Evolutionary conservation across 2,888 invertebrate genomes (phyloP).

Genomic region (Nycteola revayana): DNA sequence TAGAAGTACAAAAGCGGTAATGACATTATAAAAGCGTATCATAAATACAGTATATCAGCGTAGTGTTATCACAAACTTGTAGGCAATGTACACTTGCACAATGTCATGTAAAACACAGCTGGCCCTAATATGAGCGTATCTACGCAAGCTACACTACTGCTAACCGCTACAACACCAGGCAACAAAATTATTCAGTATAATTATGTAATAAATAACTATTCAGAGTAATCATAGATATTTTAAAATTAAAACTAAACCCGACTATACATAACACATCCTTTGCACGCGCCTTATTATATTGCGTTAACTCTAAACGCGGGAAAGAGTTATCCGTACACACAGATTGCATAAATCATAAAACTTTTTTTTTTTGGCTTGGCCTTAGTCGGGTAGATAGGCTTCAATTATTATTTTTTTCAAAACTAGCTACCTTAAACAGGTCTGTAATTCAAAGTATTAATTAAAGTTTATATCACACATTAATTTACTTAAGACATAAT

Average conservation of each 20-base stretch:
- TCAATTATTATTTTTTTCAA: constrained; percentile 38
- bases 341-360: constrained; percentile 14
- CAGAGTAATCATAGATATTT: constrained; percentile 49
- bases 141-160: constrained; percentile 35
- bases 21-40: constrained; percentile 30
- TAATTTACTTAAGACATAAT: constrained; percentile 58
- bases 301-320: background rate
- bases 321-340: constrained; percentile 13
- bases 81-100: constrained; percentile 42
- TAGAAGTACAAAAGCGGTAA: constrained; percentile 43
- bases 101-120: constrained; percentile 58
- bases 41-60: constrained; percentile 26
- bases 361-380: constrained; percentile 13
- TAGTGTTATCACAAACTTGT: constrained; percentile 24
- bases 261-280: constrained; percentile 19
- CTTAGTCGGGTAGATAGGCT: constrained; percentile 26
- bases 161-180: constrained; percentile 66
- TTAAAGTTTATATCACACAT: constrained; percentile 70
- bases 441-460: constrained; percentile 60
- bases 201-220: constrained; percentile 69
- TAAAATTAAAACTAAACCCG: constrained; percentile 37
- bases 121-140: constrained; percentile 65
- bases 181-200: constrained; percentile 60
- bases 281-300: too few relatives aligned
- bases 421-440: constrained; percentile 72